Percentiles rank a stretch among this genome's conserved stretches.
Conservation (phyloP, 2,888 invertebrate species). For the Tenthredo livida region DNA sequence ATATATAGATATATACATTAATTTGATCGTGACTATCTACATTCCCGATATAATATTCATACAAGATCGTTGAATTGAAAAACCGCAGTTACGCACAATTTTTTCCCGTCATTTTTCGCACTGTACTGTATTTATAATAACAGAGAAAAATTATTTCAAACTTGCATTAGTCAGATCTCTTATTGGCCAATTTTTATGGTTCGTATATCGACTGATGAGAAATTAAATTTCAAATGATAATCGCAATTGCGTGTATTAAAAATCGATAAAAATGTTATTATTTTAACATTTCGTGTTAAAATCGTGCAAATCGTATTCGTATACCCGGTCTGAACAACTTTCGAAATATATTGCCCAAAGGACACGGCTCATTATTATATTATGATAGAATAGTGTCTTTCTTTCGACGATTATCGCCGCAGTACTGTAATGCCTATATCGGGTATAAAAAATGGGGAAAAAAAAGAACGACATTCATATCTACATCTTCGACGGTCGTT, state of each 20-base stretch:
- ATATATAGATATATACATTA: no score
- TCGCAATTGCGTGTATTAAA: background rate
- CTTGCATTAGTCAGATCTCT: background rate
- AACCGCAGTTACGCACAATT: background rate
- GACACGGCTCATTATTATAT: background rate
- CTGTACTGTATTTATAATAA: background rate
- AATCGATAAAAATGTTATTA: background rate
- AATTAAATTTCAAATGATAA: background rate
- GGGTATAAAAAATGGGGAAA: background rate
- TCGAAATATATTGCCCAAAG: conserved; percentile 18
- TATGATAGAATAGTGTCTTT: background rate
- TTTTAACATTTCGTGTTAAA: conserved; percentile 6
- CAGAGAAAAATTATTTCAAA: no score
- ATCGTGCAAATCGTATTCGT: background rate
- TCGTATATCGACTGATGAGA: background rate
- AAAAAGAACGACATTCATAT: background rate
- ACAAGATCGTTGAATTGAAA: no score
- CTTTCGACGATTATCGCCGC: background rate
- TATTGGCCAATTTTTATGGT: background rate
- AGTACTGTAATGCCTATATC: background rate
- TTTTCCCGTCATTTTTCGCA: background rate
- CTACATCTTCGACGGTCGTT: background rate
- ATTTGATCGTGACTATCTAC: conserved; percentile 59
- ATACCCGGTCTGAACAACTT: background rate
- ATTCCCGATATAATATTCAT: background rate